phyloP scores from a whole-genome alignment of 2,888 invertebrate species.

The Apeira syringaria region DNA sequence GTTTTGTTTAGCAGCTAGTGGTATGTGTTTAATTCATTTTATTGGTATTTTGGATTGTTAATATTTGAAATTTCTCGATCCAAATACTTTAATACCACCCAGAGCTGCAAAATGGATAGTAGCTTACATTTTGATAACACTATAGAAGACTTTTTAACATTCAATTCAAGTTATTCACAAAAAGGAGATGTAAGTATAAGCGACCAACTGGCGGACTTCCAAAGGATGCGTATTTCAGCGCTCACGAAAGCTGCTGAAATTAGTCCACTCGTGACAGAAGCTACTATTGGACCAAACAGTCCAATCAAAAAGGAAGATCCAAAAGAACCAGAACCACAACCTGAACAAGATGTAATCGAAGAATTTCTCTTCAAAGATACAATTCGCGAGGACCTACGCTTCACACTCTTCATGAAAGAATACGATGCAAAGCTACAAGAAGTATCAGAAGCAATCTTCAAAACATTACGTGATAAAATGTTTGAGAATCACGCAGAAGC shows the following conservation, averaged over 20 bases:
- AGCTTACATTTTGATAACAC: slow-evolving; percentile 29
- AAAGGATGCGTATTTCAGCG: slow-evolving; percentile 82
- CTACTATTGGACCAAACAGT: slow-evolving; percentile 63
- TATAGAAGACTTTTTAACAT: slow-evolving; percentile 38
- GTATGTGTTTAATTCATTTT: no score
- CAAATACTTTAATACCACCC: no score
- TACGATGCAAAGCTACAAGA: slow-evolving; percentile 58
- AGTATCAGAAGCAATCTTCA: slow-evolving; percentile 53
- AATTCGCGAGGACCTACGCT: slow-evolving; percentile 59
- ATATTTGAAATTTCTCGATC: no score
- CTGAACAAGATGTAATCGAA: slow-evolving; percentile 38
- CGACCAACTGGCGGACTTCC: slow-evolving; percentile 64
- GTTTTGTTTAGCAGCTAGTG: no score
- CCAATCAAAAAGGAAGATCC: slow-evolving; percentile 41
- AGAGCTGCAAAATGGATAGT: slow-evolving; percentile 43
- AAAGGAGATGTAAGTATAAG: slow-evolving; percentile 55
- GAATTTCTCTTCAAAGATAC: slow-evolving; percentile 59
- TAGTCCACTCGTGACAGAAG: slow-evolving; percentile 74
- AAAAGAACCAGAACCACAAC: slow-evolving; percentile 24
- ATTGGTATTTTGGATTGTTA: no score
- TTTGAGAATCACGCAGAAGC: slow-evolving; percentile 56
- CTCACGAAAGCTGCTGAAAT: slow-evolving; percentile 83
- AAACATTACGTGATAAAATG: slow-evolving; percentile 63
- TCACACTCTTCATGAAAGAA: slow-evolving; percentile 60
- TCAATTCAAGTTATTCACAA: slow-evolving; percentile 37